phyloP scores from a whole-genome alignment of 2,888 invertebrate species.

The Tipula helvola region DNA sequence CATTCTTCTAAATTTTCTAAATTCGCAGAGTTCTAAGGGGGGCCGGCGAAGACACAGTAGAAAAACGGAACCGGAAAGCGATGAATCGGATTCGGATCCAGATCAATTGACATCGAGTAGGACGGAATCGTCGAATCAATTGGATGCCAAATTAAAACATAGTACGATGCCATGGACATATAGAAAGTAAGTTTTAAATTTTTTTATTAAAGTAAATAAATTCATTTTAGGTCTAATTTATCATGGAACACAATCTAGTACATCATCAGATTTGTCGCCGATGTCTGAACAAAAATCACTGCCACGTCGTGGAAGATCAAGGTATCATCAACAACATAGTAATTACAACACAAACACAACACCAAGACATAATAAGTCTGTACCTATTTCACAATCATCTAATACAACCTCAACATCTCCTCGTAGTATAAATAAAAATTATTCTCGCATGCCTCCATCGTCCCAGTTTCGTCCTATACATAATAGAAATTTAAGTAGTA shows the following conservation, averaged over 20 bases:
- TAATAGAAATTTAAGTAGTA: conserved; percentile 31
- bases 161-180: conserved; percentile 32
- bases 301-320: conserved; percentile 56
- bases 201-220: conserved; percentile 6
- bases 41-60: conserved; percentile 48
- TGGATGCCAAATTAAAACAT: conserved; percentile 58
- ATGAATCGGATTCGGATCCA: conserved; percentile 62
- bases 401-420: conserved; percentile 30
- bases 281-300: conserved; percentile 67
- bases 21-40: conserved; percentile 39
- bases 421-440: conserved; percentile 27
- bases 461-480: conserved; percentile 38
- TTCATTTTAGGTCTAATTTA: conserved; percentile 50
- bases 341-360: conserved; percentile 40
- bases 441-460: conserved; percentile 27
- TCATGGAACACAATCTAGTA: conserved; percentile 62
- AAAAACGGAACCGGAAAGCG: conserved; percentile 56
- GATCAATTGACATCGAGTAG: conserved; percentile 60
- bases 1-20: too few relatives aligned
- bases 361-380: conserved; percentile 32
- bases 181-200: neutral
- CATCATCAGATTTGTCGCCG: conserved; percentile 63
- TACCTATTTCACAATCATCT: conserved; percentile 28
- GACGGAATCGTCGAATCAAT: conserved; percentile 61
- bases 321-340: conserved; percentile 43